Percentiles rank a stretch among this genome's conserved stretches.
These are phyloP conservation scores for Rynchops niger DNA, from an alignment of 2,113 vertebrate species.

Conservation along the genomic window DNA sequence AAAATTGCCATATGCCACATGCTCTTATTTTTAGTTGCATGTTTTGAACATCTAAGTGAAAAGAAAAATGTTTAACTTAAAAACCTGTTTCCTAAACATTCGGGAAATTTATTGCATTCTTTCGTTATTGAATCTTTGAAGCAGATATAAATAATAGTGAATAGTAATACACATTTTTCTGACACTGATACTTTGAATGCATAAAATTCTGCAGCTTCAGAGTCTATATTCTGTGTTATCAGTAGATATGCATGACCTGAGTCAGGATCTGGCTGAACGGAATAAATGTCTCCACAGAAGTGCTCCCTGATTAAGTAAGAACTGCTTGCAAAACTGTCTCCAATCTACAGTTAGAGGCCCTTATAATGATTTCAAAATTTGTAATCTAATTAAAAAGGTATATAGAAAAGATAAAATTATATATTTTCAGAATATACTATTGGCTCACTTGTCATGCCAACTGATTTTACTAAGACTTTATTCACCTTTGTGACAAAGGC, in stretches of 20 bases:
- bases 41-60: not conserved
- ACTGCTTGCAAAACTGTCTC: not conserved
- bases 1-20: not conserved
- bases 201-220: not conserved
- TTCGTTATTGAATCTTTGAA: not conserved
- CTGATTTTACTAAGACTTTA: not conserved
- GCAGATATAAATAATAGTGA: not conserved
- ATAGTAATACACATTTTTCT: not conserved
- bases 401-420: constrained; percentile 5
- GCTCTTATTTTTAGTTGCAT: not conserved
- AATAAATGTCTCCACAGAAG: not conserved
- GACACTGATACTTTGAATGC: not conserved
- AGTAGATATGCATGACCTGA: not conserved
- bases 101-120: not conserved
- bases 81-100: not conserved
- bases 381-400: constrained; percentile 23
- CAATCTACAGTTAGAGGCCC: constrained; percentile 1
- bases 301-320: not conserved
- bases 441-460: not conserved
- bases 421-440: constrained; percentile 9
- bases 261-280: not conserved
- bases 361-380: constrained; percentile 11
- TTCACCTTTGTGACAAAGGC: not conserved
- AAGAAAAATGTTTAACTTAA: not conserved
- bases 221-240: not conserved